Base-by-base conservation (phyloP, 2,888 invertebrate species). In the Epinotia demarniana region DNA sequence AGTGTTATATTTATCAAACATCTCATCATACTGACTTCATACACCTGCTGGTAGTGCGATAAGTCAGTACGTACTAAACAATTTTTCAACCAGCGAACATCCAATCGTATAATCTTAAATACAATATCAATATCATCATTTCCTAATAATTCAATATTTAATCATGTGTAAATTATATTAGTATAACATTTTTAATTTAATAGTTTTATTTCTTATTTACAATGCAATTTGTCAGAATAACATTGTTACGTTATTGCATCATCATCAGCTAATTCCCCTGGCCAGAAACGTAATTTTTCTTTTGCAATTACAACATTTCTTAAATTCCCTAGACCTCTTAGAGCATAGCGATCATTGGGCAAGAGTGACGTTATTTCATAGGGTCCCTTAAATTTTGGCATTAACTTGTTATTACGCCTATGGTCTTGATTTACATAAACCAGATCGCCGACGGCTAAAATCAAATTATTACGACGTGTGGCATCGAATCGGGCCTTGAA, bases 271-370 rank as follows among this genome's bases (percentile, higher is more conserved):
- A 67, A 61, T 69, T 74, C 69, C n/a, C 74, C 74, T 12, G 63
- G 70, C 75, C 75, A 75, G 9, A 18, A 46, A 8, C 75, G 49
- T 16, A 75, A 60, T 39, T 70, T 75, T n/a, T 75, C 75, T 58
- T 75, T 75, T n/a, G 70, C 58, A n/a, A 75, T 19, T 2, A 49
- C 58, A 16, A 75, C 60, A 23, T 70, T 70, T 66, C 70, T 46
- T 58, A 75, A 33, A 33, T 2, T 33, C 33, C 33, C 6, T 33
- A 33, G 33, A 33, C 33, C 33, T 33, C 33, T 33, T 16, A 53
- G 53, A 19, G 61, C 23, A 74, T 63, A 57, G n/a, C 68, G n/a
- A 68, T 73, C 73, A 73, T 73, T 49, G 1, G 61, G 39, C 8
- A 68, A 43, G 3, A 68, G 19, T 23, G 49, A 12, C 11, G 49